Conservation (phyloP, 2,113 vertebrate genomes). For the Sclerurus mexicanus region DNA sequence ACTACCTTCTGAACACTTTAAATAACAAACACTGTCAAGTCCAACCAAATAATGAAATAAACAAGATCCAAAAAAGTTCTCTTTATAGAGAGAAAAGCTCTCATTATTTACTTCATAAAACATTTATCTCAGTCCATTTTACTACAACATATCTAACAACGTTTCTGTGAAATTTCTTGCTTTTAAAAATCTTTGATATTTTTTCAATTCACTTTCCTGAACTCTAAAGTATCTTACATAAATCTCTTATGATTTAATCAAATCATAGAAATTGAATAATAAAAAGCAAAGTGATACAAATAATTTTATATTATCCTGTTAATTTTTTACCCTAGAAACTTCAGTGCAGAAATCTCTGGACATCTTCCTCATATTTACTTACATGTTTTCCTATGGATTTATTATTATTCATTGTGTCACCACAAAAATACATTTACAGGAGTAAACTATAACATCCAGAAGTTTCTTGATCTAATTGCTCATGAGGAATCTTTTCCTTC, state of each 20-base stretch:
- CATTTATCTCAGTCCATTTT: not conserved
- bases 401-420: not conserved
- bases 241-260: not conserved
- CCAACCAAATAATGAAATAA: not conserved
- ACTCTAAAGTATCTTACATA: not conserved
- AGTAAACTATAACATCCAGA: not conserved
- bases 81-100: not conserved
- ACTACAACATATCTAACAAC: not conserved
- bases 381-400: not conserved
- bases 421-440: not conserved
- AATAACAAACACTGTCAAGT: not conserved
- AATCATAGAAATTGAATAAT: not conserved
- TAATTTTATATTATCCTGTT: not conserved
- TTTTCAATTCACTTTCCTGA: not conserved
- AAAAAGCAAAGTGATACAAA: not conserved
- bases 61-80: not conserved
- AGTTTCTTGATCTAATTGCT: not conserved
- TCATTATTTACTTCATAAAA: not conserved
- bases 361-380: not conserved
- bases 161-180: not conserved
- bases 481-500: not conserved
- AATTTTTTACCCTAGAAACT: not conserved
- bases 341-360: not conserved
- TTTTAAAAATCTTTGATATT: not conserved
- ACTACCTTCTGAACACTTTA: not conserved